Conservation (phyloP, 1,140 invertebrate species). For the Hylaeus volcanicus region DNA sequence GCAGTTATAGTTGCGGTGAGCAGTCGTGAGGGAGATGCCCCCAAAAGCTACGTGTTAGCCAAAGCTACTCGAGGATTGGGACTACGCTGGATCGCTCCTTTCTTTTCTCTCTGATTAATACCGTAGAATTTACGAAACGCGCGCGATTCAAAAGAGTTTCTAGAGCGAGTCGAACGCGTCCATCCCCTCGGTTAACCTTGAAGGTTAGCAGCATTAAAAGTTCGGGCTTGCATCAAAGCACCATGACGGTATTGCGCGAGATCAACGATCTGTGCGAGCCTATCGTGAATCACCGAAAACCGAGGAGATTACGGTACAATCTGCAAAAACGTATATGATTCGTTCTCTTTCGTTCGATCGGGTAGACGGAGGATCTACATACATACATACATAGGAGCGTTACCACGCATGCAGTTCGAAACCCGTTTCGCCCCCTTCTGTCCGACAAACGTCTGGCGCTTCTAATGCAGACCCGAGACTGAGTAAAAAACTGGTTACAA, state of each 20-base stretch:
- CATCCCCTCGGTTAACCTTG: slow-evolving; percentile 72
- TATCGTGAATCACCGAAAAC: background rate
- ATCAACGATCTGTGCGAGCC: slow-evolving; percentile 3
- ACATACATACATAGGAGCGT: background rate
- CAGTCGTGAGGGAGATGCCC: slow-evolving; percentile 80
- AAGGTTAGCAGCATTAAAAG: slow-evolving; percentile 80
- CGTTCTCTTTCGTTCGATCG: no score
- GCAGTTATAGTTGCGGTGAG: slow-evolving; percentile 82
- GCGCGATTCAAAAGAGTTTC: background rate
- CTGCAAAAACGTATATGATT: no score
- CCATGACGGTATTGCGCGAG: slow-evolving; percentile 19
- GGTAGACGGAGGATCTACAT: no score
- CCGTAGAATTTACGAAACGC: background rate
- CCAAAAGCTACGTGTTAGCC: slow-evolving; percentile 81
- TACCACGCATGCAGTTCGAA: slow-evolving; percentile 35
- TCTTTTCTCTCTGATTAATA: background rate
- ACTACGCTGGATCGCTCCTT: slow-evolving; percentile 29
- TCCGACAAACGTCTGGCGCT: slow-evolving; percentile 45
- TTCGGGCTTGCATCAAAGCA: slow-evolving; percentile 73
- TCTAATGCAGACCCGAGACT: slow-evolving; percentile 76
- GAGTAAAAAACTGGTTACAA: slow-evolving; percentile 82
- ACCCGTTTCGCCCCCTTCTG: slow-evolving; percentile 30
- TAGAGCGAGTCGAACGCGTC: slow-evolving; percentile 34
- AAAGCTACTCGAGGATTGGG: slow-evolving; percentile 70
- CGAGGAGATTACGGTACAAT: background rate